Evolutionary conservation across 2,113 vertebrate species (phyloP).

Genomic region (Cynoglossus semilaevis): DNA sequence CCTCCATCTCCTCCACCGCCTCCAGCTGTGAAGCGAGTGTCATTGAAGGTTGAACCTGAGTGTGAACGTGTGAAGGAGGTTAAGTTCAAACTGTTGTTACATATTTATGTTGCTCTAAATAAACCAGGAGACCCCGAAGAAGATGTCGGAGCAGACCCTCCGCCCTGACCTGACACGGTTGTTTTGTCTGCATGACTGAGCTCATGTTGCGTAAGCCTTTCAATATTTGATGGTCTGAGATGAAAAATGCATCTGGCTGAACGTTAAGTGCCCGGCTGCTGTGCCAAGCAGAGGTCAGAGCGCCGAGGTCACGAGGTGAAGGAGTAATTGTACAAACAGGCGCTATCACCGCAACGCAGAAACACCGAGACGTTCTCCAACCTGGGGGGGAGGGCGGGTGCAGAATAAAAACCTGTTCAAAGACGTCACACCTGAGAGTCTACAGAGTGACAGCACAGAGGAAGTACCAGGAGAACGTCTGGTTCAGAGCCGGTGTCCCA

Average conservation of each 20-base stretch:
- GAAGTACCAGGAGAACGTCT: conserved; percentile 47
- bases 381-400: neutral
- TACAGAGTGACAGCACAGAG: conserved; percentile 16
- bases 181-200: conserved; percentile 57
- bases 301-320: conserved; percentile 48
- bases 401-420: conserved; percentile 29
- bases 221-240: conserved; percentile 72
- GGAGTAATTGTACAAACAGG: conserved; percentile 22
- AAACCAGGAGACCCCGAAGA: conserved; percentile 30
- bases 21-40: too few relatives aligned
- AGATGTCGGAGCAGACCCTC: conserved; percentile 42
- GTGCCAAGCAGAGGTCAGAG: conserved; percentile 31
- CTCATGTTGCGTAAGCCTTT: conserved; percentile 74
- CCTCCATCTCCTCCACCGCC: too few relatives aligned
- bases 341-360: neutral
- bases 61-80: neutral
- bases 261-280: conserved; percentile 55
- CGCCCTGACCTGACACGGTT: conserved; percentile 48
- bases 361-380: neutral
- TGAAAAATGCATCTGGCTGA: conserved; percentile 72
- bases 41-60: too few relatives aligned
- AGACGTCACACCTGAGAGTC: conserved; percentile 15
- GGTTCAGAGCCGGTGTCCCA: conserved; percentile 44
- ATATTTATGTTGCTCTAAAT: conserved; percentile 42
- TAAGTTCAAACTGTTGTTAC: conserved; percentile 8